phyloP scores from a whole-genome alignment of 1,140 invertebrate genomes.

The Procambarus clarkii region DNA sequence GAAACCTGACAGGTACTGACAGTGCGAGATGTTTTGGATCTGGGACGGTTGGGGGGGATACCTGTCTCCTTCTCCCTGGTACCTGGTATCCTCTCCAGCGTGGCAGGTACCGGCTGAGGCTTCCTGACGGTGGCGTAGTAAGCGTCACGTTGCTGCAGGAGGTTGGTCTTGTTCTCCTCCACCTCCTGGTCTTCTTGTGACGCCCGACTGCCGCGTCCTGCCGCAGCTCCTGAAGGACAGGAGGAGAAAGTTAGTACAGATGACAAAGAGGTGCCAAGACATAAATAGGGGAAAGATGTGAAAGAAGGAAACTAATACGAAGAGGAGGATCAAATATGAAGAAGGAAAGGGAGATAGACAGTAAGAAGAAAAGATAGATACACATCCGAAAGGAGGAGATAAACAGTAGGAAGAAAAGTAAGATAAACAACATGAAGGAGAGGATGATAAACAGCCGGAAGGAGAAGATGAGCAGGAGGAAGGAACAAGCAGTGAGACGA shows the following conservation, averaged over 20 bases:
- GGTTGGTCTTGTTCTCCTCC: constrained; percentile 65
- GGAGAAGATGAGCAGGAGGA: too few species aligned
- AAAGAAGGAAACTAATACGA: background rate
- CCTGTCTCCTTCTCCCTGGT: constrained; percentile 67
- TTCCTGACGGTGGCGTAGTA: constrained; percentile 80
- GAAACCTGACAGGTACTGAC: constrained; percentile 18
- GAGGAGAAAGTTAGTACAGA: background rate
- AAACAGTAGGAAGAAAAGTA: too few species aligned
- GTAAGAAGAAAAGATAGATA: too few species aligned
- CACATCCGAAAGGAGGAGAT: too few species aligned
- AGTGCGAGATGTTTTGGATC: background rate
- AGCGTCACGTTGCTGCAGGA: constrained; percentile 78
- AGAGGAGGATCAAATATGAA: background rate
- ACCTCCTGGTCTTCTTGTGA: constrained; percentile 57
- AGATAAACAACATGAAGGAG: too few species aligned
- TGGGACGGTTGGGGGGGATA: constrained; percentile 2
- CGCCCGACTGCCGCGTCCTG: constrained; percentile 27
- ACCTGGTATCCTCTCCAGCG: constrained; percentile 79
- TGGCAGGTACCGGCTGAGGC: constrained; percentile 77
- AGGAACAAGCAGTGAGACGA: too few species aligned
- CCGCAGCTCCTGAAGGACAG: constrained; percentile 33
- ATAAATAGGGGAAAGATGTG: background rate
- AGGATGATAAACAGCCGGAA: too few species aligned
- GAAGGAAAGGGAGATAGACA: too few species aligned
- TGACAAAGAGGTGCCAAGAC: background rate